These are phyloP conservation scores for Norana najaformis DNA, from an alignment of 2,888 invertebrate genomes.

Conservation along the genomic window DNA sequence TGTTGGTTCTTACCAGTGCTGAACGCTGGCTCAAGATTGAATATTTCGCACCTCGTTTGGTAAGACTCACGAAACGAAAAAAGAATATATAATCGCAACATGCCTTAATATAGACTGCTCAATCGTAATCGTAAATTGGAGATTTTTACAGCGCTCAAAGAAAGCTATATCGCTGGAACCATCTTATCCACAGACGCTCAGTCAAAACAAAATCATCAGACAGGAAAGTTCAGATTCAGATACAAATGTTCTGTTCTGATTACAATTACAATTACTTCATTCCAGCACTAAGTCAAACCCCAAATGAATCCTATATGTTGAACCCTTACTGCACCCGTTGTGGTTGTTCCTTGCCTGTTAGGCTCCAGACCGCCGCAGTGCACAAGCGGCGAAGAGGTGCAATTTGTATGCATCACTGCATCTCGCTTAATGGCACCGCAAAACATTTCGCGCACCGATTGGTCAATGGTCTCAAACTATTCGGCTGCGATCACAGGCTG, in stretches of 20 bases:
- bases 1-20: not conserved
- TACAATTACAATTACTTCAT: no score
- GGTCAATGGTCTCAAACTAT: constrained; percentile 3
- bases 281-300: not conserved
- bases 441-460: constrained; percentile 16
- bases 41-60: not conserved
- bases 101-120: no score
- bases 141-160: no score
- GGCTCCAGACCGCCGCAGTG: not conserved
- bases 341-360: not conserved
- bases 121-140: no score
- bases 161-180: no score
- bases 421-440: not conserved
- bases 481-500: constrained; percentile 3
- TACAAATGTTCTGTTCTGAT: not conserved
- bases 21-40: not conserved
- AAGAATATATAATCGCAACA: not conserved
- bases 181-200: no score
- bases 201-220: no score
- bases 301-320: no score
- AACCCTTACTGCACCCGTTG: not conserved
- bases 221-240: no score
- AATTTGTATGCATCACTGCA: constrained; percentile 15
- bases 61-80: not conserved
- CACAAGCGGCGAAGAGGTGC: not conserved